Evolutionary conservation across 2,797 vertebrate genomes (phyloP).

Genomic region (Tauraco hartlaubi): DNA sequence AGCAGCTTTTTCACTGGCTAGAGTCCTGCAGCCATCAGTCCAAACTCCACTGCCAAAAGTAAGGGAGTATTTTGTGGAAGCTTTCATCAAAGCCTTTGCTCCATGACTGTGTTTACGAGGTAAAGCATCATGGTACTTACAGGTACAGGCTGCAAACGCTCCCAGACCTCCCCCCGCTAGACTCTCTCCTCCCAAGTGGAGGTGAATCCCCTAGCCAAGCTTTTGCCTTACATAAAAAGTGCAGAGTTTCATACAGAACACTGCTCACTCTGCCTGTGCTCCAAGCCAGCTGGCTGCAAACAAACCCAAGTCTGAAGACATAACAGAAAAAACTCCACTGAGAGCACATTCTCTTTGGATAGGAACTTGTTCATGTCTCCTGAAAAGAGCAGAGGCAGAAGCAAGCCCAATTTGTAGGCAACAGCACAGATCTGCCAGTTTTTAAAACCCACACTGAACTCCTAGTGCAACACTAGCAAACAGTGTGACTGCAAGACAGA

Average conservation of each 20-base stretch:
- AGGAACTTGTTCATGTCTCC: neutral
- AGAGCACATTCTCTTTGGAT: constrained; percentile 3
- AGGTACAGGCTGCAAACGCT: neutral
- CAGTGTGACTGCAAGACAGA: neutral
- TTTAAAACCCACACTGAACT: neutral
- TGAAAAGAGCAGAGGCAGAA: constrained; percentile 16
- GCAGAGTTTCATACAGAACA: neutral
- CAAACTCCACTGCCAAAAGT: neutral
- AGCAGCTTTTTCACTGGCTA: neutral
- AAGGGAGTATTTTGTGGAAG: neutral
- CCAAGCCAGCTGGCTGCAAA: constrained; percentile 42
- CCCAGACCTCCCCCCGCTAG: neutral
- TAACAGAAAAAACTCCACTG: neutral
- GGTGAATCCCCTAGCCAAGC: neutral
- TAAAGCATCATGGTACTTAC: neutral
- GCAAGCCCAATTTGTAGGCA: neutral
- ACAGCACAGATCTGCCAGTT: neutral
- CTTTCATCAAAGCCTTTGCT: neutral
- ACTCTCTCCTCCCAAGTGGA: neutral
- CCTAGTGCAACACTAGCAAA: neutral
- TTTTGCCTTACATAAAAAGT: neutral
- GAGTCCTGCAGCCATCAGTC: neutral
- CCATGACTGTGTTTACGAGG: neutral
- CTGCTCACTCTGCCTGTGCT: neutral
- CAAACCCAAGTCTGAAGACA: neutral